Evolutionary conservation across 1,140 invertebrate species (phyloP).

Genomic region (Rhynchophorus ferrugineus): DNA sequence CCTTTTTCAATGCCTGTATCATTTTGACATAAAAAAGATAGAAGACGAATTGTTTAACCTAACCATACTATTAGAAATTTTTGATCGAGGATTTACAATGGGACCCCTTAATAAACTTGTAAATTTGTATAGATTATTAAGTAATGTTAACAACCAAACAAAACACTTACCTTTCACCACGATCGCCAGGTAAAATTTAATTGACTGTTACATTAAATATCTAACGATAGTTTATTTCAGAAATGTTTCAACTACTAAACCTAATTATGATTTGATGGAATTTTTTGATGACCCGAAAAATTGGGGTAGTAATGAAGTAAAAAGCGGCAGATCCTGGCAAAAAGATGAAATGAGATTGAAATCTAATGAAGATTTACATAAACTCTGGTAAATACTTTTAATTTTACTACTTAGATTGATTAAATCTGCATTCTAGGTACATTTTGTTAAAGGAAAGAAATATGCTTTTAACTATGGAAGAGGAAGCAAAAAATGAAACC

Average conservation of each 20-base stretch:
- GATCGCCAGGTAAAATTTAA: too few relatives aligned
- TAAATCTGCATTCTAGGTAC: conserved; percentile 53
- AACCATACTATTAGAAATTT: too few relatives aligned
- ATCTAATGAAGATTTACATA: conserved; percentile 93
- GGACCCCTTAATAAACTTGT: not conserved
- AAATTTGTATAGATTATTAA: not conserved
- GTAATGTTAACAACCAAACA: not conserved
- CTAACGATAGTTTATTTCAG: conserved; percentile 6
- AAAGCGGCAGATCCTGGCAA: conserved; percentile 82
- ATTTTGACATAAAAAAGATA: too few relatives aligned
- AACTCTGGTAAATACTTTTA: conserved; percentile 73
- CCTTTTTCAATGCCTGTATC: too few relatives aligned
- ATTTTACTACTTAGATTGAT: not conserved
- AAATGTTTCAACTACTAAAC: conserved; percentile 15
- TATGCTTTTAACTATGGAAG: conserved; percentile 95
- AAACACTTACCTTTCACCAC: too few relatives aligned
- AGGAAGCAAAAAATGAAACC: conserved; percentile 61
- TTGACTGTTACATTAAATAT: too few relatives aligned
- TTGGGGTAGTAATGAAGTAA: conserved; percentile 71
- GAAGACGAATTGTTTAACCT: too few relatives aligned
- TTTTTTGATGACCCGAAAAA: conserved; percentile 90
- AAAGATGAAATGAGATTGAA: conserved; percentile 89
- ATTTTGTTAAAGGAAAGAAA: conserved; percentile 93
- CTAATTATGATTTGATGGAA: conserved; percentile 57
- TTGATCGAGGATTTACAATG: too few relatives aligned